phyloP scores from a whole-genome alignment of 2,113 vertebrate species.

The Gnathonemus echidnorhynchus region DNA sequence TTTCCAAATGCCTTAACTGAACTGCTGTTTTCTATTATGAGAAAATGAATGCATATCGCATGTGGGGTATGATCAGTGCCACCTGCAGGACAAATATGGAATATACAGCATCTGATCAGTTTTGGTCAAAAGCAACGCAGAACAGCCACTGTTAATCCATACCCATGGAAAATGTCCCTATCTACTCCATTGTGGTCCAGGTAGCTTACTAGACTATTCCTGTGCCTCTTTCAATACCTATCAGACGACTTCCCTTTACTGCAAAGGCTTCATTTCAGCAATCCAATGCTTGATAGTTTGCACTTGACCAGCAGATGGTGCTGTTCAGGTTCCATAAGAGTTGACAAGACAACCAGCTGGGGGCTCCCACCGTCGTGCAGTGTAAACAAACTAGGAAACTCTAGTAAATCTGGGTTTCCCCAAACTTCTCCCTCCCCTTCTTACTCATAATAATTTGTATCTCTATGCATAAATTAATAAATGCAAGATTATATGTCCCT shows the following conservation, averaged over 20 bases:
- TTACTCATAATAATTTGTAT: constrained; percentile 12
- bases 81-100: not conserved
- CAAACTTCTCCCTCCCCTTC: not conserved
- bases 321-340: not conserved
- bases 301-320: not conserved
- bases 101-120: not conserved
- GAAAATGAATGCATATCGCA: not conserved
- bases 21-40: not conserved
- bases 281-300: not conserved
- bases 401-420: not conserved
- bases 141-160: not conserved
- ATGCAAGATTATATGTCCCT: constrained; percentile 36
- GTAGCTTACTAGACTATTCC: not conserved
- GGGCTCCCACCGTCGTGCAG: constrained; percentile 23
- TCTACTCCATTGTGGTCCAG: not conserved
- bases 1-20: not conserved
- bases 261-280: not conserved
- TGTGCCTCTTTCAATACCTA: not conserved
- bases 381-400: constrained; percentile 35
- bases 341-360: not conserved
- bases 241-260: not conserved
- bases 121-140: not conserved
- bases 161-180: not conserved
- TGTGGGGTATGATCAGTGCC: not conserved
- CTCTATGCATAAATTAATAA: constrained; percentile 34